Evolutionary conservation across 2,113 vertebrate genomes (phyloP).

Genomic region (Tragelaphus buxtoni): DNA sequence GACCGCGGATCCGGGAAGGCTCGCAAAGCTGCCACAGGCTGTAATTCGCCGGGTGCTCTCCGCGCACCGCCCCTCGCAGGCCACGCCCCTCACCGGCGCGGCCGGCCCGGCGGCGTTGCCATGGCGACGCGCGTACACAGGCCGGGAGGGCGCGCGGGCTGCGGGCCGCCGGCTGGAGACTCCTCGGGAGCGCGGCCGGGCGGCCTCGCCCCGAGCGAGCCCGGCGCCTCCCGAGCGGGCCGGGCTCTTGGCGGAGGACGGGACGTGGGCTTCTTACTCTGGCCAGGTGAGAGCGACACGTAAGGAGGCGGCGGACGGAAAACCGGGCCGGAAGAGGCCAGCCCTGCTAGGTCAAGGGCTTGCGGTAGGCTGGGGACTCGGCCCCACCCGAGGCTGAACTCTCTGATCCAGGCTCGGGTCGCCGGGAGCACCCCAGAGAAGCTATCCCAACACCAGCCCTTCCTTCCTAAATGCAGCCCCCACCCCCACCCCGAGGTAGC

Average conservation of each 20-base stretch:
- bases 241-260: background rate
- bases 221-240: background rate
- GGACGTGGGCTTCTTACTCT: conserved; percentile 1
- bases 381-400: background rate
- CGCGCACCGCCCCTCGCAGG: background rate
- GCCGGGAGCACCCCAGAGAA: background rate
- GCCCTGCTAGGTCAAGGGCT: background rate
- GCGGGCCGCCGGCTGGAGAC: background rate
- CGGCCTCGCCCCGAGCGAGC: conserved; percentile 24
- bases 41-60: fast-evolving
- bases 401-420: fast-evolving
- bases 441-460: background rate
- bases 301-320: background rate
- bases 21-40: fast-evolving
- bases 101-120: background rate
- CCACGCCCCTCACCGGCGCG: conserved; percentile 13
- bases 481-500: background rate
- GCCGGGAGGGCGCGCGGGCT: background rate
- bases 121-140: conserved; percentile 59
- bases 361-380: background rate
- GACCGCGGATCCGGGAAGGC: fast-evolving
- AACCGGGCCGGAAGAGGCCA: fast-evolving
- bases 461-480: background rate
- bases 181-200: conserved; percentile 18
- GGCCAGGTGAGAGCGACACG: conserved; percentile 44